Conservation (phyloP, 2,888 invertebrate species). For the Oegoconia quadripuncta region DNA sequence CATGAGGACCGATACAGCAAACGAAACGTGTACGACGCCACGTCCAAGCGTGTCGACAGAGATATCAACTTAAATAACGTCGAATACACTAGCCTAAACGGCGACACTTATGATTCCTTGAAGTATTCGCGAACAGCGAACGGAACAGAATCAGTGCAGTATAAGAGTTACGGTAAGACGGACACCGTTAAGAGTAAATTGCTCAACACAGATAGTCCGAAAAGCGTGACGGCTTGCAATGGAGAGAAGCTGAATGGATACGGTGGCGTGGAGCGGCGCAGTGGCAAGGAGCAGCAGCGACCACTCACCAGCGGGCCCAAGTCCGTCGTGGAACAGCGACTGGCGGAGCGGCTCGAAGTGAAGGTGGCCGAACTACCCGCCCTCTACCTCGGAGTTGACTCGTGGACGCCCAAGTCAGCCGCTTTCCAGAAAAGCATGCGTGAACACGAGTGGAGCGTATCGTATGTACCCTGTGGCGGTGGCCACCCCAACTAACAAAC, state of each 20-base stretch:
- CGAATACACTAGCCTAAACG: constrained; percentile 68
- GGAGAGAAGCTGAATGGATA: constrained; percentile 68
- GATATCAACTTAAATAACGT: constrained; percentile 66
- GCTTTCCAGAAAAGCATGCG: constrained; percentile 78
- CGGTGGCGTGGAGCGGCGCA: constrained; percentile 54
- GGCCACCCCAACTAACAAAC: constrained; percentile 41
- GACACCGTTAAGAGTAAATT: constrained; percentile 75
- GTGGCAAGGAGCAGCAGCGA: constrained; percentile 55
- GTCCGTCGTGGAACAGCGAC: constrained; percentile 67
- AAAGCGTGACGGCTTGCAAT: constrained; percentile 72
- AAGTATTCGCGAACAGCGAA: constrained; percentile 76
- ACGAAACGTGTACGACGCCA: constrained; percentile 65
- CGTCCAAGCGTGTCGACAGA: constrained; percentile 63
- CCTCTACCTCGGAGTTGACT: constrained; percentile 84
- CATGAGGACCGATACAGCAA: constrained; percentile 67
- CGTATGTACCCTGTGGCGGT: constrained; percentile 60
- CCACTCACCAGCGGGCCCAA: constrained; percentile 65
- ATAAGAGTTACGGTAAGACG: constrained; percentile 70
- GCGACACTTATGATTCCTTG: constrained; percentile 71
- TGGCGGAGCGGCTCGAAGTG: constrained; percentile 72
- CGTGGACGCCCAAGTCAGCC: constrained; percentile 87
- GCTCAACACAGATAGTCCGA: constrained; percentile 70
- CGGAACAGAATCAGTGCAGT: constrained; percentile 73
- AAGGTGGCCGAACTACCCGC: constrained; percentile 81
- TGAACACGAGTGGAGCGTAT: constrained; percentile 78